These are phyloP conservation scores for Datnioides undecimradiatus DNA, from an alignment of 2,113 vertebrate species.

Conservation along the genomic window DNA sequence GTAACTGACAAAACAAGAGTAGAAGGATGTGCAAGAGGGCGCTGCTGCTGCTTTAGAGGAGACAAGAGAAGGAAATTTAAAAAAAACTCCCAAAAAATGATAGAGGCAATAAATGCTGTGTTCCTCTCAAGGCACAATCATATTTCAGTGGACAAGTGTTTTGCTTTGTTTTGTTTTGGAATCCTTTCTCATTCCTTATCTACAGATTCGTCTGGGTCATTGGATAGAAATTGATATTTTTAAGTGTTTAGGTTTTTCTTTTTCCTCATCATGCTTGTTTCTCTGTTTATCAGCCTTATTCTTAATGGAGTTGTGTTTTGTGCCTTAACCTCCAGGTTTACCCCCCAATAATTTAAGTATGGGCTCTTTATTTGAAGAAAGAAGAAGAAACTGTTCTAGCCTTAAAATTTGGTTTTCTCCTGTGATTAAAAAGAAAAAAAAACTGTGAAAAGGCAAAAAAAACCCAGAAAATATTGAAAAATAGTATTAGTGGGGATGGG, in stretches of 20 bases:
- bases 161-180: conserved; percentile 56
- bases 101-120: conserved; percentile 63
- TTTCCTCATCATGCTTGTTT: conserved; percentile 49
- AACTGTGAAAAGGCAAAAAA: conserved; percentile 28
- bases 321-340: conserved; percentile 74
- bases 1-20: conserved; percentile 86
- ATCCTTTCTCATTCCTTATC: conserved; percentile 74
- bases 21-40: background rate
- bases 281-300: conserved; percentile 49
- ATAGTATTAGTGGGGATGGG: conserved; percentile 17
- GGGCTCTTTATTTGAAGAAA: conserved; percentile 47
- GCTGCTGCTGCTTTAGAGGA: conserved; percentile 53
- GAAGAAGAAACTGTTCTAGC: conserved; percentile 41
- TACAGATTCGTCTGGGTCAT: conserved; percentile 65
- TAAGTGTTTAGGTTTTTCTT: conserved; percentile 71
- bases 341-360: conserved; percentile 29
- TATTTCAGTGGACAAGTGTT: conserved; percentile 75
- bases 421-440: conserved; percentile 39
- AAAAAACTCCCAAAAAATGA: conserved; percentile 20
- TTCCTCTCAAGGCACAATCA: conserved; percentile 73
- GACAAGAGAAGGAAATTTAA: conserved; percentile 13
- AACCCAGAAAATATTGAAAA: conserved; percentile 54
- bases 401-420: conserved; percentile 53
- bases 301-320: conserved; percentile 64
- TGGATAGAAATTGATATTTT: conserved; percentile 78